Evolutionary conservation across 2,888 invertebrate genomes (phyloP), one percentile per base, ranked within the genome.

Genomic region (Cryptus viduatorius): DNA sequence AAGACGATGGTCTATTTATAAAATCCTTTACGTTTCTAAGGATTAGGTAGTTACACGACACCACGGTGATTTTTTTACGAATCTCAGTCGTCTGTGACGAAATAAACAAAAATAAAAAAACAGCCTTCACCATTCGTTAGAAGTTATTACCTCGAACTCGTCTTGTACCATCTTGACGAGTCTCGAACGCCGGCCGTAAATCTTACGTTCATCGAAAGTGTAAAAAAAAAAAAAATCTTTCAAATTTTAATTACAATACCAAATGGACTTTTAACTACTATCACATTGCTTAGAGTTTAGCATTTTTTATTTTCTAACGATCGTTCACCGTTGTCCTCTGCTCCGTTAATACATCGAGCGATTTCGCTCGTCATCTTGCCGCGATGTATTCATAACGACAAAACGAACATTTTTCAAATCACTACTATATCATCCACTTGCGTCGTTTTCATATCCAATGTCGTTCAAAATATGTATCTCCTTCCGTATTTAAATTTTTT

Each of bases 141-240:
- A n/a, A 14, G 7, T 44, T 24, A 37, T 19, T 84, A 84, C 84
- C 84, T 84, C 84, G 7, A 81, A 80, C 10, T 78, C 80, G 56
- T 84, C 84, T 16, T 78, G 80, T 4, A 73, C 59, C 84, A 84
- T 84, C 14, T 83, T 73, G 65, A n/a, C 53, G 53, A 12, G 12
- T 67, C 67, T 12, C 14, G 14, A 46, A 44, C 14, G 14, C 46
- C 44, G 31, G 12, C 12, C 0, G 31, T 53, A n/a, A 31, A 31
- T 31, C 12, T 31, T 10, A n/a, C 8, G 29, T 53, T 71, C 53
- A 65, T 65, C 42, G 42, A 31, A 4, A 37, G 31, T 12, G 3
- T 2, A 68, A 69, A 78, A 67, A 69, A 71, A 44, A 61, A n/a
- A 24, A 42, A 4, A 3, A 42, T 7, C 37, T 37, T 37, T 61